Evolutionary conservation across 2,888 invertebrate species (phyloP).

Genomic region (Eupithecia abbreviata): DNA sequence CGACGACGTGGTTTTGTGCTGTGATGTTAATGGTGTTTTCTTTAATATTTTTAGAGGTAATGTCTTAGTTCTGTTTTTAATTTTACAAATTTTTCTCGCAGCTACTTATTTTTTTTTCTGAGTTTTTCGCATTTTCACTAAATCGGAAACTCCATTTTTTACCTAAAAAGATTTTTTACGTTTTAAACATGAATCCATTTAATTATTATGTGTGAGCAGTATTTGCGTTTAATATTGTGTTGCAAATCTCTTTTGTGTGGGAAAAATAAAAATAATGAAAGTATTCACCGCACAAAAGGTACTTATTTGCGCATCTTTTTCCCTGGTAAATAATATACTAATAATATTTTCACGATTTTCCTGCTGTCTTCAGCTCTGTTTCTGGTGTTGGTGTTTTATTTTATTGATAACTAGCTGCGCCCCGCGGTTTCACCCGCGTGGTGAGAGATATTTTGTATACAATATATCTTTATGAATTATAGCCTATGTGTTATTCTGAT

Average conservation of each 20-base stretch:
- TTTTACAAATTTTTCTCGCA: not conserved
- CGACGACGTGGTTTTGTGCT: not conserved
- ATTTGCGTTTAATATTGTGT: not conserved
- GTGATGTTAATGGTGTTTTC: not conserved
- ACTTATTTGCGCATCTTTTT: not conserved
- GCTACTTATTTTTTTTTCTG: not conserved
- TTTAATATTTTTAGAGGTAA: not conserved
- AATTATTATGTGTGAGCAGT: not conserved
- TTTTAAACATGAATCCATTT: not conserved
- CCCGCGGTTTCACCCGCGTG: too few species aligned
- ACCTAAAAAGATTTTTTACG: not conserved
- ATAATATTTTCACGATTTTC: not conserved
- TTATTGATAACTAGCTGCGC: not conserved
- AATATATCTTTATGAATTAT: too few species aligned
- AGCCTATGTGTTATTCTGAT: too few species aligned
- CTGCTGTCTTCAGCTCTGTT: not conserved
- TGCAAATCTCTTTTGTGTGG: not conserved
- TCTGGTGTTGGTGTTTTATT: not conserved
- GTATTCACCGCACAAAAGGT: not conserved
- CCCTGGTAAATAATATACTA: not conserved
- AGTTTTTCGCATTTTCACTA: too few species aligned
- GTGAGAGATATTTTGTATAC: too few species aligned
- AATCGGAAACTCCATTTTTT: not conserved
- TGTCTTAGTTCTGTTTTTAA: not conserved
- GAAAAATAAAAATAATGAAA: not conserved